Percentiles rank a stretch among this genome's conserved stretches.
Evolutionary conservation across 1,140 invertebrate genomes (phyloP).

Genomic region (Eurytemora carolleeae): DNA sequence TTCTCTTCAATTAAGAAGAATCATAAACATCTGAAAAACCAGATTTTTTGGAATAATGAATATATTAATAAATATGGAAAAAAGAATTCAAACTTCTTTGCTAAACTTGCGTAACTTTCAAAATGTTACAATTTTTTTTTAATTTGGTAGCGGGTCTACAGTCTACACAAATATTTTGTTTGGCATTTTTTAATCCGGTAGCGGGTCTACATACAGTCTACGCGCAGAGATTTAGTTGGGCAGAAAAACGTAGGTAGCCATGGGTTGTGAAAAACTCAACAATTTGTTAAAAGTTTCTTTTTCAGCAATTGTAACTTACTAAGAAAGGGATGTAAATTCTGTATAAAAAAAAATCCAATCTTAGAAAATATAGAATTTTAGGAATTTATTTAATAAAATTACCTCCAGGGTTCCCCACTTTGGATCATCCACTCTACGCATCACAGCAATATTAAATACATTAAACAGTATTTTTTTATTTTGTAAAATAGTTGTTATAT

Average conservation of each 20-base stretch:
- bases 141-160: too few species aligned
- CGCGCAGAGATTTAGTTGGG: too few species aligned
- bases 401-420: slow-evolving; percentile 70
- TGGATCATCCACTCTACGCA: slow-evolving; percentile 78
- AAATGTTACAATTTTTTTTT: too few species aligned
- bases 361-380: slow-evolving; percentile 5
- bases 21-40: not conserved
- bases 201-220: too few species aligned
- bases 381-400: slow-evolving; percentile 18
- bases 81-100: not conserved
- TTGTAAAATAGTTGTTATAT: too few species aligned
- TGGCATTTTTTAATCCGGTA: too few species aligned
- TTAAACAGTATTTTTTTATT: too few species aligned
- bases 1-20: slow-evolving; percentile 3
- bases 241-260: not conserved
- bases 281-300: not conserved
- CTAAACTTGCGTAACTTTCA: not conserved
- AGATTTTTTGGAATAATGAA: not conserved
- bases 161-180: too few species aligned
- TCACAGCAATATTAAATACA: too few species aligned
- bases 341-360: not conserved
- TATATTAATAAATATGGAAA: not conserved
- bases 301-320: not conserved
- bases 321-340: not conserved
- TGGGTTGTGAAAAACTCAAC: not conserved